Conservation (phyloP, 2,113 vertebrate species). For the Pterocles orientalis region DNA sequence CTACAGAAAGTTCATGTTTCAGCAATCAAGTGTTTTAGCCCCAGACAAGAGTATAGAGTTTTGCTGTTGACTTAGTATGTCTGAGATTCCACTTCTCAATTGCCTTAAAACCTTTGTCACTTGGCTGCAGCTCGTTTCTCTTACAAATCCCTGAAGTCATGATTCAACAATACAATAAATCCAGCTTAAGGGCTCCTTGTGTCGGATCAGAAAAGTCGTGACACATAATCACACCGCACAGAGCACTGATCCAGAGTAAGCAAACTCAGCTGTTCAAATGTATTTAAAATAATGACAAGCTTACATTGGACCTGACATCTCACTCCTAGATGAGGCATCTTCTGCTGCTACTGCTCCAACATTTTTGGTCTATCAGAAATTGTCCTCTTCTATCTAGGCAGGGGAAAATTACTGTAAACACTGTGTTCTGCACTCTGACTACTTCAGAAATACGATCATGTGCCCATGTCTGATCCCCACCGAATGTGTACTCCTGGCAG, state of each 20-base stretch:
- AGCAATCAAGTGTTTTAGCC: no score
- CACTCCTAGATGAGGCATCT: neutral
- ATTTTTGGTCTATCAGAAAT: no score
- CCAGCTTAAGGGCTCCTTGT: conserved; percentile 43
- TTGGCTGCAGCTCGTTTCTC: conserved; percentile 27
- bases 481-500: neutral
- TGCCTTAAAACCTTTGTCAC: neutral
- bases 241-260: neutral
- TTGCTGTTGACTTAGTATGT: neutral
- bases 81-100: neutral
- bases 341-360: no score
- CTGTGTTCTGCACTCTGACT: neutral
- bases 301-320: neutral
- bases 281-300: neutral
- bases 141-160: conserved; percentile 25
- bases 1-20: neutral
- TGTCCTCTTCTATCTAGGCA: no score
- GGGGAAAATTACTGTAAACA: accelerated
- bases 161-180: conserved; percentile 54
- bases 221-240: neutral
- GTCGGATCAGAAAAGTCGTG: neutral
- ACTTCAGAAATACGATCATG: accelerated
- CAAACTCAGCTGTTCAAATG: neutral
- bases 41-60: neutral
- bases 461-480: neutral